phyloP scores from a whole-genome alignment of 2,797 vertebrate genomes.

The Peromyscus eremicus region DNA sequence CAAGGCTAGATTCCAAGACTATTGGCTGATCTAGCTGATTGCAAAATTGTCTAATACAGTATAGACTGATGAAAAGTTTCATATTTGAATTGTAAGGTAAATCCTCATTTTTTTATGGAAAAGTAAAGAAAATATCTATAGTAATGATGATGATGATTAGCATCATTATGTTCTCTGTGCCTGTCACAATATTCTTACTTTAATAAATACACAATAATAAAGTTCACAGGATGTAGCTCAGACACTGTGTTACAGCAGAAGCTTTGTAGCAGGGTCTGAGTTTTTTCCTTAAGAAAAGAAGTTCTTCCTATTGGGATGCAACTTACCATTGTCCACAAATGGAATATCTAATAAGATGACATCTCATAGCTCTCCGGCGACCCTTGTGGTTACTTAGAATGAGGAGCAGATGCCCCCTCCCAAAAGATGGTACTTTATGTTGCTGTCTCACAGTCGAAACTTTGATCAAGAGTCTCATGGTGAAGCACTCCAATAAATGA shows the following conservation, averaged over 20 bases:
- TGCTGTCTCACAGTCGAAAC: background rate
- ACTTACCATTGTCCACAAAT: slow-evolving; percentile 36
- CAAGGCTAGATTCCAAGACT: slow-evolving; percentile 11
- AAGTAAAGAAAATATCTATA: slow-evolving; percentile 41
- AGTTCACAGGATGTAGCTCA: background rate
- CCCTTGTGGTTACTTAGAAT: background rate
- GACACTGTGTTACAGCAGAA: background rate
- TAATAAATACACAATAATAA: slow-evolving; percentile 26
- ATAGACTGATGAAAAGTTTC: slow-evolving; percentile 30
- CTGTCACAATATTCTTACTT: background rate
- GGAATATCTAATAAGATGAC: background rate
- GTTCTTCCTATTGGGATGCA: background rate
- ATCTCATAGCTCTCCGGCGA: background rate
- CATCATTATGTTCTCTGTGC: background rate
- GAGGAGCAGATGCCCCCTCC: background rate
- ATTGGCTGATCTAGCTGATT: slow-evolving; percentile 13
- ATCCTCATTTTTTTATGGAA: slow-evolving; percentile 1
- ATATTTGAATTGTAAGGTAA: slow-evolving; percentile 45
- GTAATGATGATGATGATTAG: background rate
- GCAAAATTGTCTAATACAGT: slow-evolving; percentile 7
- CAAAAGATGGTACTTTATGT: background rate
- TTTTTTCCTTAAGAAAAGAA: background rate
- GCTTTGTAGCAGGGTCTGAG: background rate
- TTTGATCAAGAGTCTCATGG: background rate
- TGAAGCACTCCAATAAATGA: background rate